A percentile compares a stretch with the other conserved stretches of the same genome.
phyloP scores from a whole-genome alignment of 2,113 vertebrate genomes.

The Panurus biarmicus region DNA sequence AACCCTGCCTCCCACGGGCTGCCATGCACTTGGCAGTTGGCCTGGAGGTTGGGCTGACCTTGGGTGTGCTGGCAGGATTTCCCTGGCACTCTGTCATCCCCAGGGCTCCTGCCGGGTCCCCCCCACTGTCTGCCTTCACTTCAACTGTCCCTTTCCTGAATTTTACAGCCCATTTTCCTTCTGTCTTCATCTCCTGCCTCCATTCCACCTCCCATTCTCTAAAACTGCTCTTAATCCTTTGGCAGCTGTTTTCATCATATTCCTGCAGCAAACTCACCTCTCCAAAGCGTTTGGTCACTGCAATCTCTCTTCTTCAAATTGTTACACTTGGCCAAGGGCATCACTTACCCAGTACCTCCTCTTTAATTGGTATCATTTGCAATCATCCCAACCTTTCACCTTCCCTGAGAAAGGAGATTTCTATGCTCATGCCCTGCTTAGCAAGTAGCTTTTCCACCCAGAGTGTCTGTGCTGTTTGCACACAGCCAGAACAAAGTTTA shows the following conservation, averaged over 20 bases:
- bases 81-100: constrained; percentile 62
- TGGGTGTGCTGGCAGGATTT: constrained; percentile 63
- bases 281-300: not conserved
- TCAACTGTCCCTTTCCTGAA: not conserved
- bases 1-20: constrained; percentile 14
- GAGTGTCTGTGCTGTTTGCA: rapidly evolving
- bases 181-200: not conserved
- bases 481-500: not conserved
- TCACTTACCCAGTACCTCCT: not conserved
- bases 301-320: not conserved
- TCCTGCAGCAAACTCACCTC: not conserved
- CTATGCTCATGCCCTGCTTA: not conserved
- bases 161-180: constrained; percentile 25
- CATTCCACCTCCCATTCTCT: not conserved
- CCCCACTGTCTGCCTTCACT: not conserved
- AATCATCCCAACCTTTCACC: not conserved
- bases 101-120: not conserved
- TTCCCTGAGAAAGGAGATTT: not conserved
- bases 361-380: not conserved
- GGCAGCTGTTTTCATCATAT: not conserved
- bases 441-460: not conserved
- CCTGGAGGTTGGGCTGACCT: constrained; percentile 64
- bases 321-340: not conserved
- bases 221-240: not conserved
- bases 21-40: constrained; percentile 59